Conservation (phyloP, 2,888 invertebrate genomes). For the Eledona agricola region DNA sequence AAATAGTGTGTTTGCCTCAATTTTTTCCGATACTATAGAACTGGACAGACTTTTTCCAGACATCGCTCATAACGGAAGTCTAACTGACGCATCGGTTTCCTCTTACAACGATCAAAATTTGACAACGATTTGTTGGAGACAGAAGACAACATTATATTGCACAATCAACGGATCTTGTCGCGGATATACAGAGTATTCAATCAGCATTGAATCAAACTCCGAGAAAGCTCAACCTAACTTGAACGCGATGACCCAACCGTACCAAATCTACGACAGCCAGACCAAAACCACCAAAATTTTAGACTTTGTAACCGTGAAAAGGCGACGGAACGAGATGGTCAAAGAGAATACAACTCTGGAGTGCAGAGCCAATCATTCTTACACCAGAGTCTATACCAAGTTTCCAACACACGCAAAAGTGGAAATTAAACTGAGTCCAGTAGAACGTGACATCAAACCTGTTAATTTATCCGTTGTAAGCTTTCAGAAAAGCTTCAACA, state of each 20-base stretch:
- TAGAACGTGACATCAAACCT: neutral
- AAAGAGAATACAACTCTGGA: conserved; percentile 7
- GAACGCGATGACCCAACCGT: neutral
- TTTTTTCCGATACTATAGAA: too few relatives aligned
- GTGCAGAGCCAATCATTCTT: conserved; percentile 4
- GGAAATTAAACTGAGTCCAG: conserved; percentile 4
- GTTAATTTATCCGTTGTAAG: neutral
- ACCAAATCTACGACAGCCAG: conserved; percentile 1
- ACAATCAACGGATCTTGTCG: neutral
- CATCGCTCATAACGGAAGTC: too few relatives aligned
- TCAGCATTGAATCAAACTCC: conserved; percentile 3
- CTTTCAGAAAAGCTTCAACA: neutral
- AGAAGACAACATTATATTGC: conserved; percentile 5
- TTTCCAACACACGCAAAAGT: neutral
- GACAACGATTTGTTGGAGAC: conserved; percentile 21
- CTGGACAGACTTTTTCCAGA: too few relatives aligned
- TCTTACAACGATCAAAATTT: too few relatives aligned
- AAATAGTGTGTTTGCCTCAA: too few relatives aligned
- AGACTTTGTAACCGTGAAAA: conserved; percentile 4
- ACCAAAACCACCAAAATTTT: neutral
- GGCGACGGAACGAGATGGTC: neutral
- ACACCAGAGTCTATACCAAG: neutral
- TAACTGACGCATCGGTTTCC: too few relatives aligned
- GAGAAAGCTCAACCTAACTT: neutral
- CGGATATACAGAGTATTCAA: conserved; percentile 8